phyloP scores from a whole-genome alignment of 1,140 invertebrate species.

The Copidosoma floridanum region DNA sequence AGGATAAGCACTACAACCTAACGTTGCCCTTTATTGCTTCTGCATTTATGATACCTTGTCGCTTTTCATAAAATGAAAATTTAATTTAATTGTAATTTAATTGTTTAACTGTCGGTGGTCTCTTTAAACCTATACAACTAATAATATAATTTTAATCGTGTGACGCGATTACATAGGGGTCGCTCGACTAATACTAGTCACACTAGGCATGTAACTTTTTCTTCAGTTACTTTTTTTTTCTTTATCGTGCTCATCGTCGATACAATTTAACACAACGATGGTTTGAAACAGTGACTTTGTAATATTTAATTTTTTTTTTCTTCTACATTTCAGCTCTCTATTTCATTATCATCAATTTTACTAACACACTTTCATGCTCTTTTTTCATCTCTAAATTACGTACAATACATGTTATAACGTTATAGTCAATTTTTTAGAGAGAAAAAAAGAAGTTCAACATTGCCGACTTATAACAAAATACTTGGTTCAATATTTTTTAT shows the following conservation, averaged over 20 bases:
- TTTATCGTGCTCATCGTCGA: conserved; percentile 1
- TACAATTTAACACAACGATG: not conserved
- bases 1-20: not conserved
- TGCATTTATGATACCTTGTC: too few species aligned
- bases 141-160: conserved; percentile 21
- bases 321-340: not conserved
- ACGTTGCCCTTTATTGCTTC: conserved; percentile 14
- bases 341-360: not conserved
- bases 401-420: not conserved
- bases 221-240: conserved; percentile 7
- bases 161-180: conserved; percentile 22
- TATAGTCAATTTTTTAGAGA: not conserved
- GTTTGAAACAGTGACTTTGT: not conserved
- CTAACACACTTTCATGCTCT: not conserved
- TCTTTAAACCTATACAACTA: conserved; percentile 26
- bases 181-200: conserved; percentile 40
- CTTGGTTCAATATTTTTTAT: conserved; percentile 10
- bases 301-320: not conserved
- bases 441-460: conserved; percentile 10
- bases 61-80: conserved; percentile 8
- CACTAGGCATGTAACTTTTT: conserved; percentile 23
- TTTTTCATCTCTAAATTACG: conserved; percentile 10
- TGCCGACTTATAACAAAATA: conserved; percentile 15
- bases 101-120: conserved; percentile 17
- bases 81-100: not conserved